Conservation (phyloP, 2,888 invertebrate genomes). For the Nomada flava region DNA sequence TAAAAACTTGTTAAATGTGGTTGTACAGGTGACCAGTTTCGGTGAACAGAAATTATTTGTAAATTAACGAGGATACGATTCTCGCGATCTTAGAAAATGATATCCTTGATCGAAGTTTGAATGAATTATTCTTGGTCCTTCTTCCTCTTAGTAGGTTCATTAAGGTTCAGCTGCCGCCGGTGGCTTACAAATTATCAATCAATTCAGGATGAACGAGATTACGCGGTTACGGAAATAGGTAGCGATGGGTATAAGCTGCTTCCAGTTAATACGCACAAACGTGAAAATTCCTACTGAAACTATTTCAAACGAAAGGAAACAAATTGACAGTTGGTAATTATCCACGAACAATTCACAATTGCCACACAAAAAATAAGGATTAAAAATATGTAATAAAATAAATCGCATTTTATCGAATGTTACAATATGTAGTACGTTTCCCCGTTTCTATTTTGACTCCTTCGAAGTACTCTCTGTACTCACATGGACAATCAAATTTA, state of each 20-base stretch:
- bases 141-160: constrained; percentile 6
- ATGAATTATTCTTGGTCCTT: constrained; percentile 21
- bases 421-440: too few relatives aligned
- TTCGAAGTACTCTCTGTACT: too few relatives aligned
- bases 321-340: too few relatives aligned
- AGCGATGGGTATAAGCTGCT: constrained; percentile 5
- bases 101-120: background rate
- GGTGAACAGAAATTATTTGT: background rate
- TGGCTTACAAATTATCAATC: constrained; percentile 39
- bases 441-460: too few relatives aligned
- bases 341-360: too few relatives aligned
- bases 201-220: constrained; percentile 19
- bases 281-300: background rate
- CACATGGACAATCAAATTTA: too few relatives aligned
- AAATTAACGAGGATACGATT: background rate
- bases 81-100: background rate
- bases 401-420: too few relatives aligned
- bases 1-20: too few relatives aligned
- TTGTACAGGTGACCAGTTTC: too few relatives aligned
- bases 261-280: background rate
- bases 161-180: background rate
- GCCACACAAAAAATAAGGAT: too few relatives aligned
- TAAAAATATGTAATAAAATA: too few relatives aligned
- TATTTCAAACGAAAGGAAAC: background rate
- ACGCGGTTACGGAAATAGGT: constrained; percentile 18